phyloP scores from a whole-genome alignment of 2,888 invertebrate species.

The Chrysolina americana region DNA sequence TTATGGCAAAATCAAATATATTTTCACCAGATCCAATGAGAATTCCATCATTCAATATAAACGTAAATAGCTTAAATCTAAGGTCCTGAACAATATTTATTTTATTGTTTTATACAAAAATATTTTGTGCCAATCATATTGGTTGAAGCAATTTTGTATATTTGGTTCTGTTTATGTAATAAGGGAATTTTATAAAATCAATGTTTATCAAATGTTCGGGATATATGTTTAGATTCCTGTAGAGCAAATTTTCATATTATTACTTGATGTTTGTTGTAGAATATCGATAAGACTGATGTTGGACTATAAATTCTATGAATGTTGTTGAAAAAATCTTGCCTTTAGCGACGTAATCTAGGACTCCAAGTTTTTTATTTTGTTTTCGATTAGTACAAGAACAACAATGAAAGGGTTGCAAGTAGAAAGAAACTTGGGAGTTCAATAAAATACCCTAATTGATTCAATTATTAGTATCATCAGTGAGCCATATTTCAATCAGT shows the following conservation, averaged over 20 bases:
- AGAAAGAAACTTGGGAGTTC: background rate
- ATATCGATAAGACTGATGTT: slow-evolving; percentile 27
- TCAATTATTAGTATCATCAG: background rate
- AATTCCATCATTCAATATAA: slow-evolving; percentile 9
- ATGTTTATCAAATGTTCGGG: background rate
- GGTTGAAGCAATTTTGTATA: slow-evolving; percentile 34
- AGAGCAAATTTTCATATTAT: background rate
- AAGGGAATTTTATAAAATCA: background rate
- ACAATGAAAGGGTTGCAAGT: too few species aligned
- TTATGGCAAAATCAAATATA: background rate
- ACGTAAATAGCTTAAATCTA: background rate
- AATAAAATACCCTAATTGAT: background rate
- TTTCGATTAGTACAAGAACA: too few species aligned
- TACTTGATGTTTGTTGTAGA: slow-evolving; percentile 20
- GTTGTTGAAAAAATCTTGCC: slow-evolving; percentile 19
- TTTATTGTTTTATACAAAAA: slow-evolving; percentile 29
- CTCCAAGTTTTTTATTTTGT: too few species aligned
- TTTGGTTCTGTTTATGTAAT: background rate
- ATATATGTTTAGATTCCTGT: background rate
- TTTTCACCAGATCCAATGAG: background rate
- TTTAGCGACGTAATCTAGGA: background rate
- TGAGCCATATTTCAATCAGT: background rate
- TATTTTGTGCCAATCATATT: slow-evolving; percentile 43
- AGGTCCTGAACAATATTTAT: slow-evolving; percentile 17
- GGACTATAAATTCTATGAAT: slow-evolving; percentile 11